Conservation (phyloP, 1,140 invertebrate genomes). For the Sitobion miscanthi region DNA sequence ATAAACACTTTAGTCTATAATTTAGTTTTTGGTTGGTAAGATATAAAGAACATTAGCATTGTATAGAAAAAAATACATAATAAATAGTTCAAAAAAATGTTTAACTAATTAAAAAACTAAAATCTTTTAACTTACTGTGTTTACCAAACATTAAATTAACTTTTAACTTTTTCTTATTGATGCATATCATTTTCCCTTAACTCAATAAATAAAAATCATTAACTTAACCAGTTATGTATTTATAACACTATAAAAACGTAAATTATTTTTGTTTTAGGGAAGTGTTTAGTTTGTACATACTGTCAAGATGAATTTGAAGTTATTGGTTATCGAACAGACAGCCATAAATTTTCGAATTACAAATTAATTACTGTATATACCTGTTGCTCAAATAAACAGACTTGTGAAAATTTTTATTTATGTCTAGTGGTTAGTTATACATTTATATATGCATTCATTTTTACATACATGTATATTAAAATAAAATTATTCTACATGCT, state of each 20-base stretch:
- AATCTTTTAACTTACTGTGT: too few species aligned
- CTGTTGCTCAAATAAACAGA: slow-evolving; percentile 22
- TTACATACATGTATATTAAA: background rate
- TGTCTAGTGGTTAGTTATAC: slow-evolving; percentile 10
- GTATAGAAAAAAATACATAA: too few species aligned
- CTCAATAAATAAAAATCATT: too few species aligned
- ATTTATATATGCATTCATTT: background rate
- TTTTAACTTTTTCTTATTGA: too few species aligned
- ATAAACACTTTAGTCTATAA: too few species aligned
- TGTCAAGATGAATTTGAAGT: slow-evolving; percentile 43
- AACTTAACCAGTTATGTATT: too few species aligned
- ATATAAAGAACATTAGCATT: too few species aligned
- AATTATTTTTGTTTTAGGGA: background rate
- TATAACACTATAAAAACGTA: background rate
- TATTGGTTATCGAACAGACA: background rate
- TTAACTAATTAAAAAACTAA: too few species aligned
- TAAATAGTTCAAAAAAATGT: too few species aligned
- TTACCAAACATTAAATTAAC: too few species aligned
- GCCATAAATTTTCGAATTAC: background rate
- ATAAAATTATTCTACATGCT: background rate
- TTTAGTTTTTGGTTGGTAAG: too few species aligned
- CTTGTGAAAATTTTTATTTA: slow-evolving; percentile 29
- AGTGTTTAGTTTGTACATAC: background rate
- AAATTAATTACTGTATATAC: background rate
- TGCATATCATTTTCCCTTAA: too few species aligned